Percentiles rank a stretch among this genome's conserved stretches.
Conservation (phyloP, 2,888 invertebrate species). For the Dicycla oo region DNA sequence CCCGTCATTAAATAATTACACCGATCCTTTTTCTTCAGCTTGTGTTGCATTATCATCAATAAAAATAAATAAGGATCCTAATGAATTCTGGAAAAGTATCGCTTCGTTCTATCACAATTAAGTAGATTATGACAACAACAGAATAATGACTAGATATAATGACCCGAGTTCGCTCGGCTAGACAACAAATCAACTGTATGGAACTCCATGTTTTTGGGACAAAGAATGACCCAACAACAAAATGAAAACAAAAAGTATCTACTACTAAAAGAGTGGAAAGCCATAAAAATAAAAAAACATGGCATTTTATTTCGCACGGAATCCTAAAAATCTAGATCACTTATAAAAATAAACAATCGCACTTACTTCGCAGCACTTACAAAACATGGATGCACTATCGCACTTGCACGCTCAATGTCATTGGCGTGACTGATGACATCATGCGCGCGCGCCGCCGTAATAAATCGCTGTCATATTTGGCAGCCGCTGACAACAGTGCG, state of each 20-base stretch:
- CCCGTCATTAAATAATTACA: constrained; percentile 1
- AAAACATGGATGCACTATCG: constrained; percentile 35
- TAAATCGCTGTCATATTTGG: constrained; percentile 54
- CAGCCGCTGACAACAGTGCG: constrained; percentile 31
- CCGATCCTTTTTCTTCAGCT: background rate
- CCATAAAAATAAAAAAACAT: background rate
- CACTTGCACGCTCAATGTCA: constrained; percentile 56
- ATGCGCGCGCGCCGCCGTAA: constrained; percentile 28
- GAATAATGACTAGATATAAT: background rate
- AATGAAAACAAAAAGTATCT: background rate
- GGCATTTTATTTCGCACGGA: background rate
- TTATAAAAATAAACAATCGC: constrained; percentile 13
- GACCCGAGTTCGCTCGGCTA: background rate
- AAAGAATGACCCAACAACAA: background rate
- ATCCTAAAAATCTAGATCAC: background rate
- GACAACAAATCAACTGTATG: background rate
- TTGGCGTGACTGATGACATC: constrained; percentile 48
- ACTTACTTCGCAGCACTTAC: constrained; percentile 40
- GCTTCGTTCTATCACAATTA: background rate
- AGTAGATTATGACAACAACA: background rate
- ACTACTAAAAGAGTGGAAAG: background rate
- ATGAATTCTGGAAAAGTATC: constrained; percentile 19
- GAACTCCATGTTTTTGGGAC: background rate
- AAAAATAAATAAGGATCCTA: constrained; percentile 8
- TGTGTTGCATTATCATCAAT: constrained; percentile 3